Evolutionary conservation across 2,888 invertebrate species (phyloP).

Genomic region (Taenaris catops): DNA sequence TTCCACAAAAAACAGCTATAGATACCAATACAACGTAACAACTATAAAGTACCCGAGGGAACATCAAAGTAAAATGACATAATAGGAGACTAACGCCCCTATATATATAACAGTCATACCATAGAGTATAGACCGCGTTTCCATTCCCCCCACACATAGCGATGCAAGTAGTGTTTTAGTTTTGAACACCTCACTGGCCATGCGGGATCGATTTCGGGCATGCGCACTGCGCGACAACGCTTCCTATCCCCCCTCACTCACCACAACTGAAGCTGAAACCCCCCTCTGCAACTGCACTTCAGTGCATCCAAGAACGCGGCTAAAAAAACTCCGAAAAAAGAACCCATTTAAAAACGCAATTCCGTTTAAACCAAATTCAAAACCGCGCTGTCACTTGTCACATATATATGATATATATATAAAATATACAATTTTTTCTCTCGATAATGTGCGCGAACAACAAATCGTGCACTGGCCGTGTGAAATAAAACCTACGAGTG

Average conservation of each 20-base stretch:
- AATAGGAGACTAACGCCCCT: conserved; percentile 44
- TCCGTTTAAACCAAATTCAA: conserved; percentile 22
- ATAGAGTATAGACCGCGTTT: conserved; percentile 26
- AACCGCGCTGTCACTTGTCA: conserved; percentile 23
- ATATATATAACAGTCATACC: conserved; percentile 34
- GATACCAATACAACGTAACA: conserved; percentile 29
- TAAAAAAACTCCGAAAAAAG: conserved; percentile 45
- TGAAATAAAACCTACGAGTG: conserved; percentile 9
- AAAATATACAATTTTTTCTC: conserved; percentile 20
- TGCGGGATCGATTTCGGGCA: conserved; percentile 70
- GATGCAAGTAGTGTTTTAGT: conserved; percentile 51
- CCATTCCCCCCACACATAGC: conserved; percentile 34
- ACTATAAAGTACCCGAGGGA: conserved; percentile 33
- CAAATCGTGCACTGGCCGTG: conserved; percentile 7
- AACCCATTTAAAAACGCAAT: conserved; percentile 42
- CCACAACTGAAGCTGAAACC: conserved; percentile 40
- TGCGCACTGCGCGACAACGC: conserved; percentile 49
- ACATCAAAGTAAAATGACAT: conserved; percentile 74
- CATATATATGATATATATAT: too few relatives aligned
- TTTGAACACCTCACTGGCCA: conserved; percentile 55
- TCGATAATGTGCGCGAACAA: conserved; percentile 26
- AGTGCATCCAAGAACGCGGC: conserved; percentile 66
- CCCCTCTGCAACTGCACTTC: conserved; percentile 69
- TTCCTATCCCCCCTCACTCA: conserved; percentile 42
- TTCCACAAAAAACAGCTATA: conserved; percentile 27